Evolutionary conservation across 2,797 vertebrate genomes (phyloP), one percentile per base, ranked within the genome.

Genomic region (Leptodactylus fallax): DNA sequence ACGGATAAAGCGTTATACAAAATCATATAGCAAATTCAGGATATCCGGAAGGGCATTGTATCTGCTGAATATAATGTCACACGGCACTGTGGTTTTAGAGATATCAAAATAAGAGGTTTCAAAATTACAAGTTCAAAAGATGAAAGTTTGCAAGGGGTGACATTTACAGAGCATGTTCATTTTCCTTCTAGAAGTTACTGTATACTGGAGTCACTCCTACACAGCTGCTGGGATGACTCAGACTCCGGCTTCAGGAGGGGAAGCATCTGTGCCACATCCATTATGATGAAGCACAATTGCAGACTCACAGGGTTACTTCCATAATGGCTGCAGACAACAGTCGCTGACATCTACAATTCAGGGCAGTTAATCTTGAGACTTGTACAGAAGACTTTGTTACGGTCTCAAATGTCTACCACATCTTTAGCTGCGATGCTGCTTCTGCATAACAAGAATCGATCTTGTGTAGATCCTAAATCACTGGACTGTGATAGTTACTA

Each of bases 81-180:
- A 21, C 4, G 14, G 14, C 71, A 63, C 17, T 63, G 71, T 27
- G 69, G 71, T 27, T 74, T 83, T 36, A 36, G 36, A 36, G 36
- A 36, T 36, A 36, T 2, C 4, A 36, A 36, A 36, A 36, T 36
- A 36, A 36, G 4, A 36, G 36, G 2, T 36, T 36, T 36, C 10
- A 25, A 25, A 56, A 16, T 58, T 69, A n/a, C 16, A 55, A 60
- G 60, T 81, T 65, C 45, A 63, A 65, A 51, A 58, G 79, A 49
- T 16, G 12, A 81, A 63, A 77, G 58, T 78, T 85, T 60, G 65
- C 23, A 19, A 36, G 79, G 21, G 45, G 45, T 49, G 45, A 81
- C 55, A 36, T 60, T 51, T 53, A 16, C n/a, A 14, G 58, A 77
- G 47, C 13, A 25, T 71, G 4, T 51, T 16, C 36, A 36, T 51